phyloP scores from a whole-genome alignment of 2,888 invertebrate genomes.

The Heliconius cydno region DNA sequence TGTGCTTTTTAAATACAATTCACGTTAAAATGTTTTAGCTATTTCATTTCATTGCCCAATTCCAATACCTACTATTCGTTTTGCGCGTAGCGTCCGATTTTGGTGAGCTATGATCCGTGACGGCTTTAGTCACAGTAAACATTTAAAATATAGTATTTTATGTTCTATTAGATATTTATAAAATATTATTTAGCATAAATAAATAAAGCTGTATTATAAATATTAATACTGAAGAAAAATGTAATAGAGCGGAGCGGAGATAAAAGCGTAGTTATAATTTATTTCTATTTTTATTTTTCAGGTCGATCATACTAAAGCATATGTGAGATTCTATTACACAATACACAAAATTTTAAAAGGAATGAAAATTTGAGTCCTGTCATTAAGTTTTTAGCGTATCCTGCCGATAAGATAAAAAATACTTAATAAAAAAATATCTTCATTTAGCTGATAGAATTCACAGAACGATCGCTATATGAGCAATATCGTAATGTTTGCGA shows the following conservation, averaged over 20 bases:
- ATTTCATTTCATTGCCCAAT: slow-evolving; percentile 46
- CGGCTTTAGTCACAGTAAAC: slow-evolving; percentile 35
- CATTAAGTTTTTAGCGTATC: neutral
- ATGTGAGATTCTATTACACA: neutral
- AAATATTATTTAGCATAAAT: neutral
- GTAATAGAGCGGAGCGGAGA: too few species aligned
- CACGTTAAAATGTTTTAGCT: slow-evolving; percentile 30
- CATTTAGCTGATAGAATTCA: neutral
- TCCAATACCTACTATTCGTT: slow-evolving; percentile 40
- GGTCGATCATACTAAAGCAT: neutral
- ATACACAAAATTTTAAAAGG: neutral
- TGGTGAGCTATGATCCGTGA: slow-evolving; percentile 48
- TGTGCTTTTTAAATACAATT: slow-evolving; percentile 26
- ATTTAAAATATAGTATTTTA: slow-evolving; percentile 21
- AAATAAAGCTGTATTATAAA: neutral
- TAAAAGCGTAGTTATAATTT: too few species aligned
- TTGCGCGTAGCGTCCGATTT: slow-evolving; percentile 34
- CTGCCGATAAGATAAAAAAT: neutral
- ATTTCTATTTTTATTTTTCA: neutral
- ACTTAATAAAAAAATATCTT: neutral
- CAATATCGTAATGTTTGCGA: neutral
- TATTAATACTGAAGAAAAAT: neutral
- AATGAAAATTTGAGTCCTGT: neutral
- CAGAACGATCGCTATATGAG: neutral
- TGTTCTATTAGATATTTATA: slow-evolving; percentile 10